Percentiles rank a stretch among this genome's conserved stretches.
Conservation (phyloP, 2,888 invertebrate species). For the Alitta virens region DNA sequence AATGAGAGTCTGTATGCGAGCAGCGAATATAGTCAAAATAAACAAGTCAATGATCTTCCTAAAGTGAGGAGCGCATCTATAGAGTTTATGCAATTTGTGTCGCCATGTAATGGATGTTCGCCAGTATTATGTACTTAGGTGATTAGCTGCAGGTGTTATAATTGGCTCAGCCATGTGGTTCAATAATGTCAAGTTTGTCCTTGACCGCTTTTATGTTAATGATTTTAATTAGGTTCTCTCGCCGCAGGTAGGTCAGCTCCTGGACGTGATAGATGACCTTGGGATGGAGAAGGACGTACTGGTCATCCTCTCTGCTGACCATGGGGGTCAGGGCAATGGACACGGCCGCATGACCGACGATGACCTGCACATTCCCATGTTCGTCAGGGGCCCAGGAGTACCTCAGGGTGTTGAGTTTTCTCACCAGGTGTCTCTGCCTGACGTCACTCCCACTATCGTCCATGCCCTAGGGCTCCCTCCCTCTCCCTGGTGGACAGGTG, state of each 20-base stretch:
- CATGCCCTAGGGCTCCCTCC: conserved; percentile 5
- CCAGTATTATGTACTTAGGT: too few relatives aligned
- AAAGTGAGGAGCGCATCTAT: too few relatives aligned
- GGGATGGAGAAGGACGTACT: not conserved
- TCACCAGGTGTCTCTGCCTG: conserved; percentile 1
- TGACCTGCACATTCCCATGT: conserved; percentile 11
- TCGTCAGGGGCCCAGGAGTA: conserved; percentile 6
- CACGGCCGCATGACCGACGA: conserved; percentile 1
- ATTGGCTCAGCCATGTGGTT: too few relatives aligned
- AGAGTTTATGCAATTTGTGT: too few relatives aligned
- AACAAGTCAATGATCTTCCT: too few relatives aligned
- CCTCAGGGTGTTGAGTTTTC: not conserved
- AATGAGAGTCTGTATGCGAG: too few relatives aligned
- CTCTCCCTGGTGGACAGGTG: conserved; percentile 15
- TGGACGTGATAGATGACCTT: conserved; percentile 9
- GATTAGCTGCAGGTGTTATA: too few relatives aligned
- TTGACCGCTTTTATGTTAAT: too few relatives aligned
- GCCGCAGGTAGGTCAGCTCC: conserved; percentile 6
- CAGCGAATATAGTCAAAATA: too few relatives aligned
- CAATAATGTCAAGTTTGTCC: too few relatives aligned
- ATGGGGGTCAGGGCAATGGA: conserved; percentile 3
- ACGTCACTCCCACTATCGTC: conserved; percentile 13
- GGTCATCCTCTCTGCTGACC: conserved; percentile 8
- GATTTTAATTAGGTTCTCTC: too few relatives aligned
- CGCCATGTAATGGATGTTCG: too few relatives aligned